Evolutionary conservation across 2,113 vertebrate genomes (phyloP), one percentile per base, ranked within the genome.

Genomic region (Boleophthalmus pectinirostris): DNA sequence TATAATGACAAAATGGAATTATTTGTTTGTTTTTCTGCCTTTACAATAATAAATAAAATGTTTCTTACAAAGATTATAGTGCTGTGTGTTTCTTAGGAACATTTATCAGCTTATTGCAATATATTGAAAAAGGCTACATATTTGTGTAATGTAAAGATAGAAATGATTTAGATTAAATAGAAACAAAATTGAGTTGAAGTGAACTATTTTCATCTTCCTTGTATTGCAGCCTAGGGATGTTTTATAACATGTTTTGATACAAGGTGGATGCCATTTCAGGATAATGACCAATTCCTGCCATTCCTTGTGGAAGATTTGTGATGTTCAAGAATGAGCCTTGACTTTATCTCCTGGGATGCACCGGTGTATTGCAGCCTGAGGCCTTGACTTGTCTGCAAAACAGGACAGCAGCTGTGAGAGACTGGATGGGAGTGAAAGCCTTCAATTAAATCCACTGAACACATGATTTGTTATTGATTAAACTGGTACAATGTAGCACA

Each of bases 31-130:
- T 88, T 61, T 80, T 82, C 81, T 87, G 86, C 85, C 72, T 91
- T 90, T 92, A 91, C 91, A 82, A 86, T 89, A 84, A 90, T 84
- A 86, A 92, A 91, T 91, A 93, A 93, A 90, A 85, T 86, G 90
- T 93, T 93, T 94, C 79, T 66, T 93, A 92, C 86, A 81, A 90
- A 85, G 78, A 77, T 86, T 89, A 74, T 73, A 83, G 51, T 51
- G 38, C 69, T 78, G 68, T 73, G 14, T 35, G 9, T 38, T n/a
- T 43, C 29, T 63, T 63, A 20, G 1, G 20, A 53, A 51, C 13
- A 5, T 56, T 23, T 10, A 12, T 56, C 53, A 24, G 9, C 16
- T 51, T 20, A 51, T 51, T 51, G 18, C 6, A 51, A 51, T 20
- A 7, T 51, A 18, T 20, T 7, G 6, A 51, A 18, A 43, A 43